Conservation (phyloP, 2,113 vertebrate species). For the Eretmochelys imbricata region DNA sequence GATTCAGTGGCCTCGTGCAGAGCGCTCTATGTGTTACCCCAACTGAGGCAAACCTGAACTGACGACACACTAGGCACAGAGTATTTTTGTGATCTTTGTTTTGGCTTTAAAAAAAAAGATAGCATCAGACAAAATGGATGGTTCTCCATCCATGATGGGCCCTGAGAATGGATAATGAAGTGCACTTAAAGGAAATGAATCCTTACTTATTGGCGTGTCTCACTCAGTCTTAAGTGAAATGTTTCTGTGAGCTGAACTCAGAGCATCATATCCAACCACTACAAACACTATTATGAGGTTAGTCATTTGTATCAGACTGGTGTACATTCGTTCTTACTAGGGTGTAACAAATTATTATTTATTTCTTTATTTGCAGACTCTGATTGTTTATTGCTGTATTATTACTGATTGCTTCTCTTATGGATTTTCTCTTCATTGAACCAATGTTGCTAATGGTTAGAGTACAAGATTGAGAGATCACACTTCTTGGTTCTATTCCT, state of each 20-base stretch:
- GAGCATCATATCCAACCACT: not conserved
- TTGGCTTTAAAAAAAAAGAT: not conserved
- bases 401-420: not conserved
- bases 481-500: not conserved
- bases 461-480: not conserved
- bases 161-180: not conserved
- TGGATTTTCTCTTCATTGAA: not conserved
- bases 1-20: not conserved
- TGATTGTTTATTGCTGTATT: not conserved
- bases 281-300: not conserved
- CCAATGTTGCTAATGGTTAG: not conserved
- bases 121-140: not conserved
- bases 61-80: not conserved
- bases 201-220: not conserved
- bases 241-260: not conserved
- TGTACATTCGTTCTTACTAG: not conserved
- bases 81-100: not conserved
- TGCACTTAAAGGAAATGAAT: not conserved
- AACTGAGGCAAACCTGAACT: not conserved
- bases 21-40: not conserved
- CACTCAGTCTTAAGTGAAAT: not conserved
- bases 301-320: not conserved
- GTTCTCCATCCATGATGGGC: not conserved
- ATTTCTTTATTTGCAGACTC: not conserved
- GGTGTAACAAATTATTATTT: not conserved